Evolutionary conservation across 2,113 vertebrate species (phyloP).

Genomic region (Pterocles orientalis): DNA sequence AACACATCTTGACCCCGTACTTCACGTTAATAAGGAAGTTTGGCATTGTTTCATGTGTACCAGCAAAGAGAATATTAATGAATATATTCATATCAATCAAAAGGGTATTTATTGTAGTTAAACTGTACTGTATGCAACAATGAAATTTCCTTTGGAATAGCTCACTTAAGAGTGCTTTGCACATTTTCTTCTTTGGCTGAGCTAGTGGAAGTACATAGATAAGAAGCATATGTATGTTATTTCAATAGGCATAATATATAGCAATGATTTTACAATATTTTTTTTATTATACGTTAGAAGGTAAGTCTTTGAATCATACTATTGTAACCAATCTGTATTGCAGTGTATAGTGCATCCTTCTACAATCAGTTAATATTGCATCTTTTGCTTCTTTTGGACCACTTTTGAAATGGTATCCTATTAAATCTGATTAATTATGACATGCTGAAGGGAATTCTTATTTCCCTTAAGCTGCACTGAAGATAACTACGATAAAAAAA

Average conservation of each 20-base stretch:
- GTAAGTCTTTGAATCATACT: background rate
- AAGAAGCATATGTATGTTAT: background rate
- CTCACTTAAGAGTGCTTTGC: background rate
- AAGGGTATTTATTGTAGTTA: constrained; percentile 16
- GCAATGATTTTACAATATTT: background rate
- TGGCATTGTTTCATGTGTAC: background rate
- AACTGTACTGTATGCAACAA: background rate
- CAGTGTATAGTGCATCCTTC: background rate
- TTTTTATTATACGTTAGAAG: background rate
- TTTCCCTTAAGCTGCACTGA: background rate
- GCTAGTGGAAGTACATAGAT: background rate
- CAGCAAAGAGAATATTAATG: background rate
- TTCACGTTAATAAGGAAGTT: background rate
- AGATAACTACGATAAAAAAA: background rate
- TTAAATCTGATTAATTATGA: background rate
- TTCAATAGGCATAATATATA: background rate
- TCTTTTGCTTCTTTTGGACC: background rate
- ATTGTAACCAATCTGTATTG: background rate
- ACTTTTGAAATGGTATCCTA: background rate
- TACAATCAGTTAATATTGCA: background rate
- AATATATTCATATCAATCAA: background rate
- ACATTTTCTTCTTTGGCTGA: background rate
- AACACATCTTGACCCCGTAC: background rate
- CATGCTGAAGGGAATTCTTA: background rate
- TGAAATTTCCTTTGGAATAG: background rate